Percentiles rank a stretch among this genome's conserved stretches.
phyloP scores from a whole-genome alignment of 2,113 vertebrate species.

The Tamias sibiricus region DNA sequence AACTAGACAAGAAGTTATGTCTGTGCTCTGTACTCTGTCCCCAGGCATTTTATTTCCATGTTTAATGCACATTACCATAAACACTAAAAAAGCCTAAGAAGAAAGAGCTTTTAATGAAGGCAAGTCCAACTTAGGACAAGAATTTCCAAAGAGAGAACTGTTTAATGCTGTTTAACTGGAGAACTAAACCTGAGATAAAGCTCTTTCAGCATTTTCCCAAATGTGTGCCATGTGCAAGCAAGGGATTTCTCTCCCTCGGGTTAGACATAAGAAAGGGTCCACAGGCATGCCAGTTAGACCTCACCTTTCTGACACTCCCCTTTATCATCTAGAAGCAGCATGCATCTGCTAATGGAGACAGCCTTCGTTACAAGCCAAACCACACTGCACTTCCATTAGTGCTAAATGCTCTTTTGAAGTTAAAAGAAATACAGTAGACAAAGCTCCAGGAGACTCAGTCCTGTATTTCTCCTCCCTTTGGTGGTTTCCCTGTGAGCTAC shows the following conservation, averaged over 20 bases:
- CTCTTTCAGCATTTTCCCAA: not conserved
- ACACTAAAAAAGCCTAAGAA: not conserved
- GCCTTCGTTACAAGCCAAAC: not conserved
- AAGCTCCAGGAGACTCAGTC: not conserved
- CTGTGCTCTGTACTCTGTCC: not conserved
- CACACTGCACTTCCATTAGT: not conserved
- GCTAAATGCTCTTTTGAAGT: constrained; percentile 38
- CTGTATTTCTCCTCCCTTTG: not conserved
- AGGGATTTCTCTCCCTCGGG: not conserved
- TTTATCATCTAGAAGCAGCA: not conserved
- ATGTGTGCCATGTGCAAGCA: not conserved
- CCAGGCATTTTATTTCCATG: constrained; percentile 12
- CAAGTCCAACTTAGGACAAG: not conserved
- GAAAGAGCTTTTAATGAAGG: not conserved
- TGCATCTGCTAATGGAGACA: not conserved
- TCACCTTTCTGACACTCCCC: not conserved
- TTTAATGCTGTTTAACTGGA: constrained; percentile 16
- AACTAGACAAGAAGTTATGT: constrained; percentile 63
- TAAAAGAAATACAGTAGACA: constrained; percentile 7
- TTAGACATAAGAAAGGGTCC: not conserved
- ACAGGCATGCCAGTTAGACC: not conserved
- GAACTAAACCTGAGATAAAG: not conserved
- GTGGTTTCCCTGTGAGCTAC: not conserved
- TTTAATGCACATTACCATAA: constrained; percentile 49
- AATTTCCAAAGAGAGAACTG: not conserved